Evolutionary conservation across 2,797 vertebrate genomes (phyloP), one percentile per base, ranked within the genome.

Genomic region (Urosaurus nigricauda): DNA sequence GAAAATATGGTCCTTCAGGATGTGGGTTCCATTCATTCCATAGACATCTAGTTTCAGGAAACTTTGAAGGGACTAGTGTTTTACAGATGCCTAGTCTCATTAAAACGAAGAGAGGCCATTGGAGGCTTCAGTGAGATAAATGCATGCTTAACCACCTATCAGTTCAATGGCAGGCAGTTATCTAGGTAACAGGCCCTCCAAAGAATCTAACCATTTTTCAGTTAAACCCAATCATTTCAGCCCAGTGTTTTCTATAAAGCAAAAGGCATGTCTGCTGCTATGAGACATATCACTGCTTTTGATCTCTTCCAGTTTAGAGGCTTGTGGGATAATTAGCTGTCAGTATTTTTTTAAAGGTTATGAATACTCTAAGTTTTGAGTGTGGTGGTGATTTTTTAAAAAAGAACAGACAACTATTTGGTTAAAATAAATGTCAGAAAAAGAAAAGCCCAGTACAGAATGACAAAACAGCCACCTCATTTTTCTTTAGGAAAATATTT

Each of bases 401-500:
- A 0, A 35, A 5, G 68, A 79, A 16, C 6, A 80, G n/a, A 74
- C 90, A 93, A 91, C 40, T 78, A 40, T 79, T 85, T 60, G 37
- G 40, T 74, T 43, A 63, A 32, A 80, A 86, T 24, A 75, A 13
- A 19, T 32, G 32, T 29, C 1, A 47, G 71, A n/a, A 56, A 51
- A 84, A 19, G 1, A 3, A 43, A 8, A 14, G 29, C 7, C 21
- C 68, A 47, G 35, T 63, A 63, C n/a, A 24, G 43, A 82, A 81
- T 77, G 70, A 92, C 86, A 70, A 73, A 84, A 77, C 87, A 86
- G 5, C 65, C 40, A 88, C 84, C 91, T 85, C 78, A 73, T 94
- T 95, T 96, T 97, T 96, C 96, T 97, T 86, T 96, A 95, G 96
- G 96, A 97, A 97, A 96, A 96, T 96, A 97, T 97, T 97, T 97